These are phyloP conservation scores for Antedon mediterranea DNA, from an alignment of 53 echinoderm and acorn worm species.

Conservation along the genomic window DNA sequence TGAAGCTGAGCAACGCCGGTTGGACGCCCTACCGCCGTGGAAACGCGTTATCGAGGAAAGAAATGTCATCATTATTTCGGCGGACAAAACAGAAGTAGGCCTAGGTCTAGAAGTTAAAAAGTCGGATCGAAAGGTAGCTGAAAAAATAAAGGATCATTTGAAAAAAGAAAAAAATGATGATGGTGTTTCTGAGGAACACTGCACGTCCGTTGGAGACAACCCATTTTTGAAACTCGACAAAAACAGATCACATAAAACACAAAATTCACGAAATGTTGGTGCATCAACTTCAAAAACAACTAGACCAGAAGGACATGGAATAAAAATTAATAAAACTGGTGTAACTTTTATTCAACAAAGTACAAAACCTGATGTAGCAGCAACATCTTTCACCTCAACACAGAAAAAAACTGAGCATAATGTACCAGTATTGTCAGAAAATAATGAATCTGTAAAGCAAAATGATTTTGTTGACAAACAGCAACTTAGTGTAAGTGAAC, in stretches of 20 bases:
- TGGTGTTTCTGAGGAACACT: slow-evolving; percentile 92
- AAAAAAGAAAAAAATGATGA: not conserved
- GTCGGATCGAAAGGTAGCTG: not conserved
- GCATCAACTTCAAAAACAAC: not conserved
- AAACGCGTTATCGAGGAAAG: slow-evolving; percentile 67
- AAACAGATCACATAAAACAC: no score
- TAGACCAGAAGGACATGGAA: no score
- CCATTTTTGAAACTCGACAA: slow-evolving; percentile 65
- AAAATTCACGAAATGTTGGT: not conserved
- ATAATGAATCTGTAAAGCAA: not conserved
- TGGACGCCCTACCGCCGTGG: slow-evolving; percentile 56
- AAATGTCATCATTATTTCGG: slow-evolving; percentile 66
- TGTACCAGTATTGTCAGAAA: not conserved
- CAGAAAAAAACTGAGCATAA: not conserved
- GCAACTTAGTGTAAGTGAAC: not conserved
- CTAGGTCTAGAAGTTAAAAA: not conserved
- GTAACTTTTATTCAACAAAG: not conserved
- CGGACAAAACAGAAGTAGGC: slow-evolving; percentile 5
- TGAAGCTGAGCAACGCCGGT: slow-evolving; percentile 44
- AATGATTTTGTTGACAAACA: not conserved
- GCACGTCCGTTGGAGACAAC: slow-evolving; percentile 60
- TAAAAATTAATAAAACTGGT: not conserved
- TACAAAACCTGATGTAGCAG: no score
- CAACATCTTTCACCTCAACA: no score
- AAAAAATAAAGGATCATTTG: not conserved